These are phyloP conservation scores for Ammodytes dubius DNA, from an alignment of 2,113 vertebrate species.

Conservation along the genomic window DNA sequence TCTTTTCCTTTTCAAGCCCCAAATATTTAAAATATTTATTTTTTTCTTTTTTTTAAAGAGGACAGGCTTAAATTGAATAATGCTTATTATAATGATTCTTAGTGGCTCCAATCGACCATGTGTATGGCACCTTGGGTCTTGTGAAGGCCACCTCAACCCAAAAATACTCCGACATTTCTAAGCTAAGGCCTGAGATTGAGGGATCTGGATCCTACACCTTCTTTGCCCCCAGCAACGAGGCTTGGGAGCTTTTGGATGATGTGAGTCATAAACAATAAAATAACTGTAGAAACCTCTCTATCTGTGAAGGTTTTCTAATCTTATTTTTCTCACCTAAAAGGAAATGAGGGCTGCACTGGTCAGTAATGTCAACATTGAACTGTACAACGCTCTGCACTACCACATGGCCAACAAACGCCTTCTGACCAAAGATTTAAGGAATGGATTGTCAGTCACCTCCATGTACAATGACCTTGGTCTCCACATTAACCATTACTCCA, in stretches of 20 bases:
- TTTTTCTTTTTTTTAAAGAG: background rate
- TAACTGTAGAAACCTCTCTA: background rate
- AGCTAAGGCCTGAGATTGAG: slow-evolving; percentile 92
- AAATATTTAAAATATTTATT: background rate
- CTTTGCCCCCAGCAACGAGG: slow-evolving; percentile 96
- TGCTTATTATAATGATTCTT: slow-evolving; percentile 30
- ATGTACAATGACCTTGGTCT: slow-evolving; percentile 94
- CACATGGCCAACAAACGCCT: slow-evolving; percentile 95
- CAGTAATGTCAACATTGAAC: slow-evolving; percentile 96
- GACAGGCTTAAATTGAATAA: background rate
- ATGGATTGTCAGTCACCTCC: slow-evolving; percentile 89
- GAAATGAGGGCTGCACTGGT: slow-evolving; percentile 87
- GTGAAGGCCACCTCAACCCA: slow-evolving; percentile 91
- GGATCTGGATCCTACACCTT: slow-evolving; percentile 94
- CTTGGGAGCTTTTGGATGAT: slow-evolving; percentile 91
- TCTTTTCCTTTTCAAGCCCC: background rate
- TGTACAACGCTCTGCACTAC: slow-evolving; percentile 94
- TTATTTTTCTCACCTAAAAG: slow-evolving; percentile 75
- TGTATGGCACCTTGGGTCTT: slow-evolving; percentile 92
- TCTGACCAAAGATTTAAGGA: slow-evolving; percentile 95
- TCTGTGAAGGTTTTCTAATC: slow-evolving; percentile 12
- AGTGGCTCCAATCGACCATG: slow-evolving; percentile 96
- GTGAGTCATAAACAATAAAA: slow-evolving; percentile 80
- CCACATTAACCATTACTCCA: slow-evolving; percentile 94
- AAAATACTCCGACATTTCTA: slow-evolving; percentile 89